Conservation (phyloP, 2,888 invertebrate species). For the Drosophila tripunctata region DNA sequence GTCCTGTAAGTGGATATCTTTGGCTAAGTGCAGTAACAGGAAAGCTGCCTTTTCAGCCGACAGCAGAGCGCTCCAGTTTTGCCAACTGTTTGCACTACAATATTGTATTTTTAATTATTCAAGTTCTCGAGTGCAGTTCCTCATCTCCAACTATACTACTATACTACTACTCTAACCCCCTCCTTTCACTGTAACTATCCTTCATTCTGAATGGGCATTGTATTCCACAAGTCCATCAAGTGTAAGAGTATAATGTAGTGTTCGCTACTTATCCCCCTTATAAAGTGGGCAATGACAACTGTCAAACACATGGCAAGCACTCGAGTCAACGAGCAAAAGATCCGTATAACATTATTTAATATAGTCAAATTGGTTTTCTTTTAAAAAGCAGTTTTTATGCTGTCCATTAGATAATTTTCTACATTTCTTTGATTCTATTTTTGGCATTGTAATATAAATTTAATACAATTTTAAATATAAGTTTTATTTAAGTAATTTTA, state of each 20-base stretch:
- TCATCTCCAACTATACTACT: no score
- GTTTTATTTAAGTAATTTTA: no score
- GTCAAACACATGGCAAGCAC: conserved; percentile 53
- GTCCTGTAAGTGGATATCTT: conserved; percentile 69
- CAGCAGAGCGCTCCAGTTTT: conserved; percentile 45
- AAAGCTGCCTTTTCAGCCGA: conserved; percentile 27
- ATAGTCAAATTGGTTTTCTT: conserved; percentile 9
- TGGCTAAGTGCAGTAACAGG: conserved; percentile 61
- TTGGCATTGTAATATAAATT: no score
- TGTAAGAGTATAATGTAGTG: conserved; percentile 54
- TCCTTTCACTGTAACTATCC: no score
- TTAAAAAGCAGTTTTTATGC: conserved; percentile 4
- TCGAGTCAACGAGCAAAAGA: conserved; percentile 9
- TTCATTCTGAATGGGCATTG: conserved; percentile 29
- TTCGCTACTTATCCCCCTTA: conserved; percentile 27
- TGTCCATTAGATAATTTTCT: not conserved
- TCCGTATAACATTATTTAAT: conserved; percentile 19
- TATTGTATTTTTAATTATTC: conserved; percentile 72
- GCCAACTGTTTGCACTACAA: conserved; percentile 65
- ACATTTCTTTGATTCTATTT: no score
- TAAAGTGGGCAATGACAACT: conserved; percentile 57
- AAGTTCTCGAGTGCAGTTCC: conserved; percentile 52
- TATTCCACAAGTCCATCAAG: conserved; percentile 40
- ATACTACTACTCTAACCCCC: not conserved
- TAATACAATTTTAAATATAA: no score